Evolutionary conservation across 2,113 vertebrate species (phyloP).

Genomic region (Phaetusa simplex): DNA sequence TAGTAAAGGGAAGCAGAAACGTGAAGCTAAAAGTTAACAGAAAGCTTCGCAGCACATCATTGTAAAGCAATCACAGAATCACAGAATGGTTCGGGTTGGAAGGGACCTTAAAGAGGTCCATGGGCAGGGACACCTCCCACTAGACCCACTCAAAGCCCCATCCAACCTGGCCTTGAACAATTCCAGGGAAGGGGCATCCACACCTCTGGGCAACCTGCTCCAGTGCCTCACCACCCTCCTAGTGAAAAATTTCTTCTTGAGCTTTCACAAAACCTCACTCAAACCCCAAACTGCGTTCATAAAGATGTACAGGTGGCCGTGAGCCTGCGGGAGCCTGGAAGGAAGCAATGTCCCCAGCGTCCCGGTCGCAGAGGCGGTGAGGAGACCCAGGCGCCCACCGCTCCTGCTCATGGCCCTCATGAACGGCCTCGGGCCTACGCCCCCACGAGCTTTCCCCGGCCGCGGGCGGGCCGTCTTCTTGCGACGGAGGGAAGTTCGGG

Average conservation of each 20-base stretch:
- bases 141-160: neutral
- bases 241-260: neutral
- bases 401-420: accelerated
- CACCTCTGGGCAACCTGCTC: neutral
- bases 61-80: neutral
- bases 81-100: neutral
- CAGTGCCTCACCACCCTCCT: neutral
- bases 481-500: accelerated
- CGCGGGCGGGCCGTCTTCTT: accelerated
- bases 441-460: too few relatives aligned
- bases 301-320: accelerated
- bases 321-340: accelerated
- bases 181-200: neutral
- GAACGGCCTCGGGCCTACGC: neutral
- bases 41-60: neutral
- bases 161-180: neutral
- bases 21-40: neutral
- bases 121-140: neutral
- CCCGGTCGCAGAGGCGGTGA: accelerated
- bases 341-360: accelerated
- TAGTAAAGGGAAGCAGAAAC: neutral
- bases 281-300: accelerated
- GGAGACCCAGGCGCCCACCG: neutral
- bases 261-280: neutral
- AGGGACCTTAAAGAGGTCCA: neutral